These are phyloP conservation scores for Gryon sp. DNA, from an alignment of 1,140 invertebrate species.

Conservation along the genomic window DNA sequence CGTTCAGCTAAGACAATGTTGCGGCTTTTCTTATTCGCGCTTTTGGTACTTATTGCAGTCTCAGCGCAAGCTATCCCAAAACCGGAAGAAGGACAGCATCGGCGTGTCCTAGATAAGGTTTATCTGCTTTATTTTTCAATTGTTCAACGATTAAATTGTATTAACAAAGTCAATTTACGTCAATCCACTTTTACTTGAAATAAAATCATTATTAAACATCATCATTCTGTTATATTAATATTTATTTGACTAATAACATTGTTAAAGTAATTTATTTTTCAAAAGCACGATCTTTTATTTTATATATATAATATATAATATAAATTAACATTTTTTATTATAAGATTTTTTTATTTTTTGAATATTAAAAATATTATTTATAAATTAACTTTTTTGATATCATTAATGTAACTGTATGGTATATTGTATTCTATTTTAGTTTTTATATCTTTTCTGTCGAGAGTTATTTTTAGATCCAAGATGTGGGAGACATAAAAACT, in stretches of 20 bases:
- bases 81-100: slow-evolving; percentile 80
- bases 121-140: not conserved
- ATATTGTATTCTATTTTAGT: slow-evolving; percentile 4
- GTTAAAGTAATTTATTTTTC: too few species aligned
- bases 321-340: not conserved
- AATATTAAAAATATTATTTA: not conserved
- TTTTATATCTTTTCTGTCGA: slow-evolving; percentile 5
- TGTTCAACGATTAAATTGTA: too few species aligned
- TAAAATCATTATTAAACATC: too few species aligned
- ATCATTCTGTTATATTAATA: too few species aligned
- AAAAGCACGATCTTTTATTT: too few species aligned
- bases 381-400: slow-evolving; percentile 1
- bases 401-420: too few species aligned
- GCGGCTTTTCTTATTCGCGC: slow-evolving; percentile 54
- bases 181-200: too few species aligned
- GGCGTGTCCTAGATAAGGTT: slow-evolving; percentile 79
- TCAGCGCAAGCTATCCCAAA: slow-evolving; percentile 81
- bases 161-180: too few species aligned
- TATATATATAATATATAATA: not conserved
- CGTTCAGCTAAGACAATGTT: slow-evolving; percentile 35
- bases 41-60: slow-evolving; percentile 59
- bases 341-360: not conserved
- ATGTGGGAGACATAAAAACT: not conserved
- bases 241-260: too few species aligned
- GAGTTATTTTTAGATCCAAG: slow-evolving; percentile 7